phyloP scores from a whole-genome alignment of 2,113 vertebrate genomes.

The Seriola aureovittata region DNA sequence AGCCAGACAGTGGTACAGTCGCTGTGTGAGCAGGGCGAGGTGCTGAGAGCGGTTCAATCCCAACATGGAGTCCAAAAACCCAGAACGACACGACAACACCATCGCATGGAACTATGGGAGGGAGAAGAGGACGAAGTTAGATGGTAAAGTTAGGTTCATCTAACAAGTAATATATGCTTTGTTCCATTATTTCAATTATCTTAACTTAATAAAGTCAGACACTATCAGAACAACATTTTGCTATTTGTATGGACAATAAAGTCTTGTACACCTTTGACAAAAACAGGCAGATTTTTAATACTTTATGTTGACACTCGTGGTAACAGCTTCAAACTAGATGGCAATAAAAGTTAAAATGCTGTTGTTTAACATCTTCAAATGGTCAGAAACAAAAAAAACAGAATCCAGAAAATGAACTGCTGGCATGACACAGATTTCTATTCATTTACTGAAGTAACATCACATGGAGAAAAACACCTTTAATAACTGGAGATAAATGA shows the following conservation, averaged over 20 bases:
- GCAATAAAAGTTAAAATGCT: background rate
- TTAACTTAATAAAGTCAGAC: too few relatives aligned
- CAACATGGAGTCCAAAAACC: conserved; percentile 84
- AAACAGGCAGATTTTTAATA: too few relatives aligned
- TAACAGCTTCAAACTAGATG: background rate
- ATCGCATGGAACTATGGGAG: conserved; percentile 92
- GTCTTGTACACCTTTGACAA: too few relatives aligned
- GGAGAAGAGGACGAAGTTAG: background rate
- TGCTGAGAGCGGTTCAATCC: conserved; percentile 90
- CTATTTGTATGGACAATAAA: too few relatives aligned
- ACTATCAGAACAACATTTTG: background rate
- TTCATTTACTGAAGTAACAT: too few relatives aligned
- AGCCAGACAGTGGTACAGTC: conserved; percentile 92
- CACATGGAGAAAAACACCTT: too few relatives aligned
- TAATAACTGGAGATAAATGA: too few relatives aligned
- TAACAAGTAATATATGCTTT: background rate
- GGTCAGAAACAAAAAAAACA: too few relatives aligned
- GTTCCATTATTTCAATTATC: background rate
- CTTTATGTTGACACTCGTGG: background rate
- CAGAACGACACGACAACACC: conserved; percentile 88
- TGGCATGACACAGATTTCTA: too few relatives aligned
- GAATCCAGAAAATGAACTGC: too few relatives aligned
- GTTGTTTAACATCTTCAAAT: too few relatives aligned
- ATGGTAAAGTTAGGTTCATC: background rate
- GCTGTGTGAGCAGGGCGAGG: conserved; percentile 88